Evolutionary conservation across 2,888 invertebrate genomes (phyloP).

Genomic region (Dynastes grantii): DNA sequence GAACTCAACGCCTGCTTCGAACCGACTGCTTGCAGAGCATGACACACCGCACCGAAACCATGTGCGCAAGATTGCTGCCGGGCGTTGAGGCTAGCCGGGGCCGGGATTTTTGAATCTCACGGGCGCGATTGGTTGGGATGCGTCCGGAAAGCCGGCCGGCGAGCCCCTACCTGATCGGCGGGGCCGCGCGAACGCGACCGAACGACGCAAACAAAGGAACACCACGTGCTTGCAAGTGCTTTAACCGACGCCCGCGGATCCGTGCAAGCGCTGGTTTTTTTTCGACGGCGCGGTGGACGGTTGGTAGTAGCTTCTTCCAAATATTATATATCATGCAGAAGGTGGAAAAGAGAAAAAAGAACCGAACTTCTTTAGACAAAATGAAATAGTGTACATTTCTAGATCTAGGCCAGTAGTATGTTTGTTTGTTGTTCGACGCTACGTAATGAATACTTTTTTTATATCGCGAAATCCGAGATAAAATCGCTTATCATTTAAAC

Average conservation of each 20-base stretch:
- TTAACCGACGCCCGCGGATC: conserved; percentile 31
- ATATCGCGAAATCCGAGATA: too few relatives aligned
- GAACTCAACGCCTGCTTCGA: conserved; percentile 67
- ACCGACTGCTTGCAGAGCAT: conserved; percentile 69
- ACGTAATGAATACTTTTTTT: too few relatives aligned
- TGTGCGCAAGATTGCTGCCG: conserved; percentile 69
- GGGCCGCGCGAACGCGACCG: background rate
- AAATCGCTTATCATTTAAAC: too few relatives aligned
- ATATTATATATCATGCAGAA: too few relatives aligned
- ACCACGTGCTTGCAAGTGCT: conserved; percentile 57
- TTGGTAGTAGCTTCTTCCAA: too few relatives aligned
- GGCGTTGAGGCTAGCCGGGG: conserved; percentile 63
- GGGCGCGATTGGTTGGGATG: conserved; percentile 56
- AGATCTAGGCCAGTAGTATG: too few relatives aligned
- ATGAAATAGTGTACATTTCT: too few relatives aligned
- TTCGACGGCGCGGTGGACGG: too few relatives aligned
- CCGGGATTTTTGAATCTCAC: conserved; percentile 63
- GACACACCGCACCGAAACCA: conserved; percentile 62
- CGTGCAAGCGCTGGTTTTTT: too few relatives aligned
- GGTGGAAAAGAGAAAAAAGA: too few relatives aligned
- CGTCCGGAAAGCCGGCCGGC: conserved; percentile 52
- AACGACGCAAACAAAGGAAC: conserved; percentile 54
- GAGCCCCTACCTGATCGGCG: conserved; percentile 50
- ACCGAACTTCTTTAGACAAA: too few relatives aligned
- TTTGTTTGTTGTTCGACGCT: too few relatives aligned